Percentiles rank a stretch among this genome's conserved stretches.
Conservation (phyloP, 2,888 invertebrate genomes). For the Mythimna vitellina region DNA sequence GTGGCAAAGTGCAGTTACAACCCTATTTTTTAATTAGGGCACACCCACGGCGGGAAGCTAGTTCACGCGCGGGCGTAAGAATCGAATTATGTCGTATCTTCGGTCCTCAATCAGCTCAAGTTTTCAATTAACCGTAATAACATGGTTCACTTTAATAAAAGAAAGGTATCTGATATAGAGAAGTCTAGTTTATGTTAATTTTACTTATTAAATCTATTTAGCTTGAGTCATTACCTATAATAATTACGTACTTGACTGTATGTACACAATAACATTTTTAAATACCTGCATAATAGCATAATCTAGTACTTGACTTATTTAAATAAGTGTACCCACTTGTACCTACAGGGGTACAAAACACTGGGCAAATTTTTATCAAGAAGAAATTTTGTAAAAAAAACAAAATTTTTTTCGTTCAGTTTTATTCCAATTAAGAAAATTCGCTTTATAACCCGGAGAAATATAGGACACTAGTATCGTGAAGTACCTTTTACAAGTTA, state of each 20-base stretch:
- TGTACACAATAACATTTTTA: no score
- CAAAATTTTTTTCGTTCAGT: no score
- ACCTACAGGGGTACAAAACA: no score
- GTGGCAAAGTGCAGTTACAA: background rate
- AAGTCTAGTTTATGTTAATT: background rate
- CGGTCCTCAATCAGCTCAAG: background rate
- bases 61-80: slow-evolving; percentile 1
- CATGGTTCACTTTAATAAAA: background rate
- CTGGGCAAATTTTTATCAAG: no score
- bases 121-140: slow-evolving; percentile 8
- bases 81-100: slow-evolving; percentile 26
- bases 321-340: no score
- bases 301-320: no score
- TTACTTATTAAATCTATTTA: background rate
- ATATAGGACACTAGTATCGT: no score
- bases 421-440: no score
- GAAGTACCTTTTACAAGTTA: no score
- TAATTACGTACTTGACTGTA: background rate
- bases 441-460: no score
- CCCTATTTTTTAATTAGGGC: slow-evolving; percentile 15
- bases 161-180: background rate
- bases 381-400: no score
- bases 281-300: no score
- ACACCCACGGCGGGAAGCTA: background rate
- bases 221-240: rapidly evolving